A percentile compares a stretch with the other conserved stretches of the same genome.
Conservation (phyloP, 2,888 invertebrate species). For the Silvanus unidentatus region DNA sequence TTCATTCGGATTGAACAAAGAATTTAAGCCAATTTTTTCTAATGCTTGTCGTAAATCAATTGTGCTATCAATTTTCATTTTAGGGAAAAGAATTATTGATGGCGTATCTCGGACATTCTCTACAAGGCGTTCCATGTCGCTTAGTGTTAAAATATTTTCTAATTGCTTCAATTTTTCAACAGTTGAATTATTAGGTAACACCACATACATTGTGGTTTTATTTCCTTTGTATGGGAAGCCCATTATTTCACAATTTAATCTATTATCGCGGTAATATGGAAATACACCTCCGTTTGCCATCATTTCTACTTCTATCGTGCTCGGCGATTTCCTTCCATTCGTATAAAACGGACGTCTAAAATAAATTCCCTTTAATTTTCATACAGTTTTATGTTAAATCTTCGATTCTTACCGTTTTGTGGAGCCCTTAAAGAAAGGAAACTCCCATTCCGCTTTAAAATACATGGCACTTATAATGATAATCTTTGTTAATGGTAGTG, state of each 20-base stretch:
- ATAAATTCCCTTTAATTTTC: slow-evolving; percentile 16
- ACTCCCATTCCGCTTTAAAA: slow-evolving; percentile 66
- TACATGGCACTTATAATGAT: slow-evolving; percentile 65
- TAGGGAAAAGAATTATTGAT: slow-evolving; percentile 60
- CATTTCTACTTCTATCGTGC: slow-evolving; percentile 51
- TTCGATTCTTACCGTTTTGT: slow-evolving; percentile 52
- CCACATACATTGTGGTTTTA: slow-evolving; percentile 58
- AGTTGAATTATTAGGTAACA: slow-evolving; percentile 55
- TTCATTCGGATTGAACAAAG: slow-evolving; percentile 55
- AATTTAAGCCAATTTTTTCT: slow-evolving; percentile 53
- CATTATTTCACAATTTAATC: slow-evolving; percentile 56
- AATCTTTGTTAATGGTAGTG: slow-evolving; percentile 53
- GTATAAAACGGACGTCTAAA: slow-evolving; percentile 54
- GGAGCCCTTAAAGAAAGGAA: slow-evolving; percentile 53
- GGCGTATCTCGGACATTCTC: slow-evolving; percentile 45
- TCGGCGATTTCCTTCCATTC: slow-evolving; percentile 45
- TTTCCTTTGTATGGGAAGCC: slow-evolving; percentile 68
- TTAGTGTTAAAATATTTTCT: slow-evolving; percentile 47
- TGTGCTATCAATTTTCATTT: slow-evolving; percentile 62
- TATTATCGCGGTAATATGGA: slow-evolving; percentile 51
- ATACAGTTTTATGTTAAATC: not conserved
- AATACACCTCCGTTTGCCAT: slow-evolving; percentile 62
- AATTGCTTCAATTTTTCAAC: slow-evolving; percentile 47
- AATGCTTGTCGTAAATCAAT: slow-evolving; percentile 53
- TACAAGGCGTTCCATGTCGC: slow-evolving; percentile 50